These are phyloP conservation scores for Halotydeus destructor DNA, from an alignment of 1,140 invertebrate genomes.

Conservation along the genomic window DNA sequence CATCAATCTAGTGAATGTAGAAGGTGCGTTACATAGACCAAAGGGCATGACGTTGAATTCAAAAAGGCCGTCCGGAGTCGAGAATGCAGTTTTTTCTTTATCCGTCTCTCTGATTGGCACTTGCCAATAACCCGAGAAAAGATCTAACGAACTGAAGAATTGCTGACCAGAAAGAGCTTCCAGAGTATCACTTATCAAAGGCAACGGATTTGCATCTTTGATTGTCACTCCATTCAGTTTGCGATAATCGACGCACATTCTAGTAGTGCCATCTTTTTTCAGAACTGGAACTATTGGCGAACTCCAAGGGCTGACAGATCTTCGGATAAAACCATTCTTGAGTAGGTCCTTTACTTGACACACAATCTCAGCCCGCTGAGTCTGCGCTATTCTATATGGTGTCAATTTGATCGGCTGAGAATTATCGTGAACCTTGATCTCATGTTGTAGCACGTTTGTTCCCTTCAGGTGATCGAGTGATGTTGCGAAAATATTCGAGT, in stretches of 20 bases:
- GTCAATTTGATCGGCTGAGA: slow-evolving; percentile 2
- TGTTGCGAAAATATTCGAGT: no score
- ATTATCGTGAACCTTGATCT: no score
- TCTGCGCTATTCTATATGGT: neutral
- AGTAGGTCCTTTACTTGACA: slow-evolving; percentile 18
- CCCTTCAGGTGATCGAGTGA: no score
- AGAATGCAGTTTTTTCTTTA: slow-evolving; percentile 28
- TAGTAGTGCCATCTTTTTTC: slow-evolving; percentile 17
- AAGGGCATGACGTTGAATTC: slow-evolving; percentile 18
- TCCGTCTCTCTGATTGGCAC: slow-evolving; percentile 21
- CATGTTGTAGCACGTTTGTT: no score
- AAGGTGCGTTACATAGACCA: slow-evolving; percentile 16
- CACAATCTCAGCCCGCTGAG: neutral
- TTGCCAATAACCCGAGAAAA: slow-evolving; percentile 28
- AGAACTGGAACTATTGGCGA: slow-evolving; percentile 19
- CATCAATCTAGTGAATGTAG: slow-evolving; percentile 19
- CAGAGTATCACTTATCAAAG: slow-evolving; percentile 15
- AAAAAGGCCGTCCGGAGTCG: slow-evolving; percentile 14
- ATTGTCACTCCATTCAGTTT: slow-evolving; percentile 21
- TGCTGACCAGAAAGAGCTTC: neutral
- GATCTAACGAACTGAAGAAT: slow-evolving; percentile 9
- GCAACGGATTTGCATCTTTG: slow-evolving; percentile 19
- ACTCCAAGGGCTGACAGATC: slow-evolving; percentile 24
- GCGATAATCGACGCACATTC: slow-evolving; percentile 22
- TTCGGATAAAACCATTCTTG: slow-evolving; percentile 20